A percentile compares a stretch with the other conserved stretches of the same genome.
Evolutionary conservation across 2,113 vertebrate species (phyloP).

Genomic region (Ochotona curzoniae): DNA sequence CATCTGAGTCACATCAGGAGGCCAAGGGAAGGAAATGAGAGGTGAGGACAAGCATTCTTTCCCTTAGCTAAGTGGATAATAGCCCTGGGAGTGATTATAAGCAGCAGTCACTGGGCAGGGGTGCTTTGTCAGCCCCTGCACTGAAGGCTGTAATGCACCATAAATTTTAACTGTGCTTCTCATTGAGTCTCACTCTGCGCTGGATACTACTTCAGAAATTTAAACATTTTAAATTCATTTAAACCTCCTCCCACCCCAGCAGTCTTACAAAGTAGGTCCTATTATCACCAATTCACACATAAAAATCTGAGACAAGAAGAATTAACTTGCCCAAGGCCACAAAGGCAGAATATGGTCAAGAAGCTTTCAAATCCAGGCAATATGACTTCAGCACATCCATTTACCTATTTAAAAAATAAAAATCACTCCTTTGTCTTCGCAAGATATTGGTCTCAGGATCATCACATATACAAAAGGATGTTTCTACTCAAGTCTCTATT

Average conservation of each 20-base stretch:
- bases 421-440: too few species aligned
- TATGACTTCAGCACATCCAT: background rate
- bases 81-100: conserved; percentile 10
- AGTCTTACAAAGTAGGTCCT: background rate
- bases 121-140: background rate
- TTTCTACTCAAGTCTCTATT: too few species aligned
- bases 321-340: background rate
- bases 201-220: background rate
- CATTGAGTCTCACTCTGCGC: background rate
- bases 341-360: background rate
- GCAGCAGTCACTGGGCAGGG: background rate
- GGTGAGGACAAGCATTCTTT: conserved; percentile 3
- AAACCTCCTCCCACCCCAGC: background rate
- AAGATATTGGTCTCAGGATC: too few species aligned
- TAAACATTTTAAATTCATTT: background rate
- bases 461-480: too few species aligned
- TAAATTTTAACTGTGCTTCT: conserved; percentile 1
- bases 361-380: background rate
- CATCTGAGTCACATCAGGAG: conserved; percentile 44
- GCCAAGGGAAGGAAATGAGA: conserved; percentile 44
- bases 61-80: background rate
- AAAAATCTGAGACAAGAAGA: background rate
- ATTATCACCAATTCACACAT: background rate
- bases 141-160: background rate
- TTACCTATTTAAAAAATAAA: background rate